Percentiles rank a stretch among this genome's conserved stretches.
Evolutionary conservation across 1,140 invertebrate species (phyloP).

Genomic region (Rhyzopertha dominica): DNA sequence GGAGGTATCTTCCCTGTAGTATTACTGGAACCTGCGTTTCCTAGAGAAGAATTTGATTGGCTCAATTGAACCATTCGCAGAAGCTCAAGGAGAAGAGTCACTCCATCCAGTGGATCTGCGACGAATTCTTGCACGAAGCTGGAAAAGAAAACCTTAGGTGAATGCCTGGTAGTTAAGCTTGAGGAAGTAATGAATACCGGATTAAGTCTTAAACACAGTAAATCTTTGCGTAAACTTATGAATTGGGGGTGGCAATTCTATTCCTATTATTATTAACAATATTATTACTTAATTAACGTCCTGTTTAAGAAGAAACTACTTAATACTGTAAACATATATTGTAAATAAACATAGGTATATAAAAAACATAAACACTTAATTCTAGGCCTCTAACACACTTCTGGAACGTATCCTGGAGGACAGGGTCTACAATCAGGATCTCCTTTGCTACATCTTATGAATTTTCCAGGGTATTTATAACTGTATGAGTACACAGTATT

Average conservation of each 20-base stretch:
- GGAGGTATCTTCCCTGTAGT: slow-evolving; percentile 52
- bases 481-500: slow-evolving; percentile 1
- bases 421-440: slow-evolving; percentile 23
- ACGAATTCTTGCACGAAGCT: slow-evolving; percentile 89
- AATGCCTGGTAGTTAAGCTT: not conserved
- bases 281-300: too few species aligned
- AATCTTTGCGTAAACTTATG: too few species aligned
- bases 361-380: too few species aligned
- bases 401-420: too few species aligned
- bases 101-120: slow-evolving; percentile 74
- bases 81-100: slow-evolving; percentile 72
- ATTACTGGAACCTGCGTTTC: slow-evolving; percentile 38
- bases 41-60: slow-evolving; percentile 49
- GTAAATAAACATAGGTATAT: too few species aligned
- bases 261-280: too few species aligned
- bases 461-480: slow-evolving; percentile 4
- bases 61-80: slow-evolving; percentile 77
- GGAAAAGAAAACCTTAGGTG: slow-evolving; percentile 37
- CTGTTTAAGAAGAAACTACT: too few species aligned
- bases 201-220: too few species aligned
- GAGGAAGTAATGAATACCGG: not conserved
- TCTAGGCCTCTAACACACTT: too few species aligned
- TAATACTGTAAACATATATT: too few species aligned
- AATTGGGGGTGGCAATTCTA: too few species aligned
- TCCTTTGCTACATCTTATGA: slow-evolving; percentile 40